Percentiles rank a stretch among this genome's conserved stretches.
These are phyloP conservation scores for Myotis pilosus DNA, from an alignment of 2,797 vertebrate genomes.

Conservation along the genomic window DNA sequence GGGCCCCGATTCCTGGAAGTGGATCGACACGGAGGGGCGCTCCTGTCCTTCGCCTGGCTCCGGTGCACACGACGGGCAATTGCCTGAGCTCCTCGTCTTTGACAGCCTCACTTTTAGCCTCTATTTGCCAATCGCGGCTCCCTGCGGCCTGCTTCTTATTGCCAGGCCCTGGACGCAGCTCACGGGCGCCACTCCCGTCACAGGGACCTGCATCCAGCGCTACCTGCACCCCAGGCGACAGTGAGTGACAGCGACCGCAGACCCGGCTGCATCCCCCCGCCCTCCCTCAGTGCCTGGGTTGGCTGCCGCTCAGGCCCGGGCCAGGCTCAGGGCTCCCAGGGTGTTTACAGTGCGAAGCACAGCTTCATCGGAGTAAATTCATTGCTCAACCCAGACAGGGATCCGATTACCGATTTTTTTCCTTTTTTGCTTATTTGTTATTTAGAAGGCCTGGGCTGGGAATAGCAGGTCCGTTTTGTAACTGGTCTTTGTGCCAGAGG, in stretches of 20 bases:
- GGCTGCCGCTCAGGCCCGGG: slow-evolving; percentile 52
- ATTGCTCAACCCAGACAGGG: slow-evolving; percentile 61
- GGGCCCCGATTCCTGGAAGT: not conserved
- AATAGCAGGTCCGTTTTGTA: slow-evolving; percentile 70
- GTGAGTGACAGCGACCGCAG: not conserved
- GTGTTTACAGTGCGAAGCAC: slow-evolving; percentile 55
- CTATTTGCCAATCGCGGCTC: not conserved
- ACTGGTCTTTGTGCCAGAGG: slow-evolving; percentile 68
- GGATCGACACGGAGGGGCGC: not conserved
- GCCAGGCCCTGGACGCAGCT: not conserved
- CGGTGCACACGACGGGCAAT: not conserved
- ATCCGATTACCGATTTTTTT: slow-evolving; percentile 56
- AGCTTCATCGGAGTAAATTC: slow-evolving; percentile 49
- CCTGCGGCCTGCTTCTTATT: not conserved
- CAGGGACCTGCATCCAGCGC: not conserved
- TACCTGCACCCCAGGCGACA: slow-evolving; percentile 26
- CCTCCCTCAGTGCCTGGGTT: not conserved
- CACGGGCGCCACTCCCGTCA: not conserved
- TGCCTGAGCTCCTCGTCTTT: not conserved
- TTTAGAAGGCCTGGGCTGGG: slow-evolving; percentile 58
- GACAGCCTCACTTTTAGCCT: slow-evolving; percentile 17
- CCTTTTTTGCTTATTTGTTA: slow-evolving; percentile 61
- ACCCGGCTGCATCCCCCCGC: no score
- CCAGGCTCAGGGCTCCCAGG: slow-evolving; percentile 58
- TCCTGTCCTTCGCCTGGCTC: not conserved